A percentile compares a stretch with the other conserved stretches of the same genome.
phyloP scores from a whole-genome alignment of 2,113 vertebrate species.

The Lamprotornis superbus region DNA sequence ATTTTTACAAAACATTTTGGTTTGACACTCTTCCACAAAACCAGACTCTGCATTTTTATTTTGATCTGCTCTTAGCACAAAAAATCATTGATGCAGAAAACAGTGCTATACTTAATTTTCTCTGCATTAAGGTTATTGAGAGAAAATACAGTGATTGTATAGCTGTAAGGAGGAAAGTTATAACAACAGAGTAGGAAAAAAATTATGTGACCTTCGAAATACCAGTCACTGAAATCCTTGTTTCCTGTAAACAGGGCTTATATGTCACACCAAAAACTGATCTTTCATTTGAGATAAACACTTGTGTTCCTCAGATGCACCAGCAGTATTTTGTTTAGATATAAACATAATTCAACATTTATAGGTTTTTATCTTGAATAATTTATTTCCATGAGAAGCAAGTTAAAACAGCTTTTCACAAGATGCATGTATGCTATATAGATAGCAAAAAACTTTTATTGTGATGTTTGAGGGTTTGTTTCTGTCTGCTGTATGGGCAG shows the following conservation, averaged over 20 bases:
- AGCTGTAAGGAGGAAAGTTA: background rate
- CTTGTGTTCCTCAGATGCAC: background rate
- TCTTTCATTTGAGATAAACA: background rate
- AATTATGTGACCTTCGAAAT: background rate
- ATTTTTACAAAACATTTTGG: background rate
- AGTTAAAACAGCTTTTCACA: background rate
- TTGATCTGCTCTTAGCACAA: background rate
- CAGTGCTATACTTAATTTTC: background rate
- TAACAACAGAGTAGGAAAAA: background rate
- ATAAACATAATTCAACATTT: background rate
- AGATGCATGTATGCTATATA: fast-evolving
- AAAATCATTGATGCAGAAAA: background rate
- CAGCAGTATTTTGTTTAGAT: background rate
- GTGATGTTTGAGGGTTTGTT: background rate
- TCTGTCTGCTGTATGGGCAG: background rate
- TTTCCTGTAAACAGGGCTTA: background rate
- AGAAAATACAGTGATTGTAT: background rate
- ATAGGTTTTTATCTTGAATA: background rate
- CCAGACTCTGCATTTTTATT: background rate
- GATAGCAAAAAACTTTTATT: background rate
- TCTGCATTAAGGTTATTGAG: background rate
- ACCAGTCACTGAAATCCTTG: background rate
- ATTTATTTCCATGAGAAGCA: background rate
- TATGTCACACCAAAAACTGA: background rate
- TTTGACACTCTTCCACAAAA: background rate